Evolutionary conservation across 2,888 invertebrate genomes (phyloP).

Genomic region (Cephus nigrinus): DNA sequence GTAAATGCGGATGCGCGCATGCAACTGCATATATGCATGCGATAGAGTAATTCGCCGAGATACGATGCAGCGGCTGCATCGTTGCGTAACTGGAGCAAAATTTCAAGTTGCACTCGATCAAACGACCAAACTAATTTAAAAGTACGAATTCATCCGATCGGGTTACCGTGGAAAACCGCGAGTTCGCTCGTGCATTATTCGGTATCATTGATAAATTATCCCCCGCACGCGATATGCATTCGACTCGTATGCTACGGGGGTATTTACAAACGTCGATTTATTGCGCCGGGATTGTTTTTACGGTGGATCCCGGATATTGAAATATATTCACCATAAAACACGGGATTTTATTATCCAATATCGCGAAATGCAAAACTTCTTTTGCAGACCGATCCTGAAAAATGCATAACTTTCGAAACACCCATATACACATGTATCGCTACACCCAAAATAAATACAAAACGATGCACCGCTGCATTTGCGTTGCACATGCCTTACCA

Average conservation of each 20-base stretch:
- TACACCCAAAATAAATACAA: neutral
- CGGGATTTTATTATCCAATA: conserved; percentile 42
- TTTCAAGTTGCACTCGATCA: conserved; percentile 29
- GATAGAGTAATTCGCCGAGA: too few relatives aligned
- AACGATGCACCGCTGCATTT: neutral
- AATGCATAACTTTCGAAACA: too few relatives aligned
- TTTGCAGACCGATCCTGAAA: neutral
- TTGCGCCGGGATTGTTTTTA: conserved; percentile 29
- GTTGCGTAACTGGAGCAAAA: neutral
- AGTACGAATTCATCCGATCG: conserved; percentile 27
- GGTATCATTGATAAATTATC: conserved; percentile 44
- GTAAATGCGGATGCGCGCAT: too few relatives aligned
- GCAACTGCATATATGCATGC: too few relatives aligned
- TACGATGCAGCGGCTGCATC: too few relatives aligned
- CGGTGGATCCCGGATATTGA: conserved; percentile 36
- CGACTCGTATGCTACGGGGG: conserved; percentile 12
- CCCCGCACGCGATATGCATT: too few relatives aligned
- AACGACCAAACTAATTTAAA: conserved; percentile 41
- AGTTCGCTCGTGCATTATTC: conserved; percentile 42
- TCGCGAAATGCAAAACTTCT: conserved; percentile 11
- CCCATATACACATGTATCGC: too few relatives aligned
- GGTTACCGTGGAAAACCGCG: conserved; percentile 10
- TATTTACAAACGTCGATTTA: conserved; percentile 46
- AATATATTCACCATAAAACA: conserved; percentile 43
- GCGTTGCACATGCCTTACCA: too few relatives aligned